A percentile compares a stretch with the other conserved stretches of the same genome.
Conservation (phyloP, 2,888 invertebrate genomes). For the Philhelius pedissequus region DNA sequence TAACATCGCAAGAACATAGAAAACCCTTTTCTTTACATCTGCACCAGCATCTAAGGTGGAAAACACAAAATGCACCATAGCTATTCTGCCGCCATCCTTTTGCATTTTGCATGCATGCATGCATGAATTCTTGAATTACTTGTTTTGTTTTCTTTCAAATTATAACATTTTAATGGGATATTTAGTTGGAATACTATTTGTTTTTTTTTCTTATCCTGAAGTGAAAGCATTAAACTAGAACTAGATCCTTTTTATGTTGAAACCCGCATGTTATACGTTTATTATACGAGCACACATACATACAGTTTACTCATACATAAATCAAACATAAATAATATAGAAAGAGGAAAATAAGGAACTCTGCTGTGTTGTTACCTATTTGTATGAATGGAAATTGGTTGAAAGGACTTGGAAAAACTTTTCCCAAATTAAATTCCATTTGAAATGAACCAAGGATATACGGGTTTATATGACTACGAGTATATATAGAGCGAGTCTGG, state of each 20-base stretch:
- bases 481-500: background rate
- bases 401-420: conserved; percentile 53
- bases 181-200: background rate
- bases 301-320: background rate
- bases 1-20: conserved; percentile 15
- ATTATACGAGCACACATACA: background rate
- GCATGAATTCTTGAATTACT: background rate
- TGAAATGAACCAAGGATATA: conserved; percentile 52
- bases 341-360: background rate
- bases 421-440: conserved; percentile 62
- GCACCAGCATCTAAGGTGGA: background rate
- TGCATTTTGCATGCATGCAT: too few species aligned
- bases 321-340: conserved; percentile 7
- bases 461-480: conserved; percentile 15
- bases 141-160: background rate
- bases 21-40: background rate
- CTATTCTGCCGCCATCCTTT: background rate
- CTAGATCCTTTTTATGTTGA: background rate
- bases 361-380: background rate
- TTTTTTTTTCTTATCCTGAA: background rate
- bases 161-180: background rate
- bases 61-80: background rate
- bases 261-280: conserved; percentile 1
- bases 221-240: background rate
- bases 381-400: conserved; percentile 47